These are phyloP conservation scores for Diceros bicornis DNA, from an alignment of 2,797 vertebrate species.

Conservation along the genomic window DNA sequence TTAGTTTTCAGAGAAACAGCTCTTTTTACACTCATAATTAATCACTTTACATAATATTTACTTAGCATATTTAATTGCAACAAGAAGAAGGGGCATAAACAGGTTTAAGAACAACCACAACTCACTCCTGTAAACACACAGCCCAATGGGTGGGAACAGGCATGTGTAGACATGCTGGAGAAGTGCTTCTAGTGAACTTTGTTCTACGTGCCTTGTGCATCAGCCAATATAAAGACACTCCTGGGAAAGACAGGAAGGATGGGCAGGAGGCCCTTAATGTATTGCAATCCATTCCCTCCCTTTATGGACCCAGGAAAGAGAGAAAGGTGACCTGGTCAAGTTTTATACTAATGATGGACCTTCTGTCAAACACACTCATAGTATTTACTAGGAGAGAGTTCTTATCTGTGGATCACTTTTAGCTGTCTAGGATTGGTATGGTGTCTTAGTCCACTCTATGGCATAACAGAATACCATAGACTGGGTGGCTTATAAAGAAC, in stretches of 20 bases:
- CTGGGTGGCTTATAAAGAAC: background rate
- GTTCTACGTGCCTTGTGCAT: rapidly evolving
- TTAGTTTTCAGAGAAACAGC: background rate
- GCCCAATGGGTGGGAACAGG: background rate
- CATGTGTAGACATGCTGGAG: rapidly evolving
- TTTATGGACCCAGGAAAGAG: background rate
- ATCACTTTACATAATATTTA: background rate
- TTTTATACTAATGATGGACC: background rate
- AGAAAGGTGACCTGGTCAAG: background rate
- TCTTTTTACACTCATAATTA: background rate
- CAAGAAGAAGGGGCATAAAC: background rate
- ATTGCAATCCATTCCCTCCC: background rate
- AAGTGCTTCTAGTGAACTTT: rapidly evolving
- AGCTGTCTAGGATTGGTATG: background rate
- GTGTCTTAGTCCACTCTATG: background rate
- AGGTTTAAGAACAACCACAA: background rate
- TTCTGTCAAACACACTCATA: background rate
- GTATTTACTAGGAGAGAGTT: background rate
- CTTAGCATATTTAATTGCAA: background rate
- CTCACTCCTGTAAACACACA: background rate
- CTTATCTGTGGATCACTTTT: background rate
- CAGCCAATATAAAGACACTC: rapidly evolving
- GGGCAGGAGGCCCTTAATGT: background rate
- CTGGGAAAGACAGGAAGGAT: background rate
- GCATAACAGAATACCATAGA: background rate